Conservation (phyloP, 2,888 invertebrate species). For the Polia nebulosa region DNA sequence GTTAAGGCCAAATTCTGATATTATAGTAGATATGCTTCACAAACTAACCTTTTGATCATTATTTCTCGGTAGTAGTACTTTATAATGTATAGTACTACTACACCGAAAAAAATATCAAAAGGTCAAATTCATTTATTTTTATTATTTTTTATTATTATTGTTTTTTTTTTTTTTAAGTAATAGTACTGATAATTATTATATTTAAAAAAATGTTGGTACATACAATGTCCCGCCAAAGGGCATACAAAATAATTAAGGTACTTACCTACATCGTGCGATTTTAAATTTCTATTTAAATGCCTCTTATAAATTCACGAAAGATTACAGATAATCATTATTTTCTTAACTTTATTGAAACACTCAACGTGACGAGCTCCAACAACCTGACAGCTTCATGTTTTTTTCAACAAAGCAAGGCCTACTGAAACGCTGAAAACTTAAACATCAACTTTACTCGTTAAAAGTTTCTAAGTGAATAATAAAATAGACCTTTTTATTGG, state of each 20-base stretch:
- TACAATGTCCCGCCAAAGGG: too few relatives aligned
- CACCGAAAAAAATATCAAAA: too few relatives aligned
- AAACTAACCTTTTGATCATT: too few relatives aligned
- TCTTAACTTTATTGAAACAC: conserved; percentile 32
- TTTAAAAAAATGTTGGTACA: too few relatives aligned
- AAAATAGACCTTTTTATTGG: conserved; percentile 66
- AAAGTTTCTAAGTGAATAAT: conserved; percentile 72
- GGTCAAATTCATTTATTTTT: too few relatives aligned
- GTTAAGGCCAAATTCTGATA: too few relatives aligned
- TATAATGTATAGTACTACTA: too few relatives aligned
- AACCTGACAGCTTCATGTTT: conserved; percentile 38
- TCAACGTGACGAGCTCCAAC: conserved; percentile 33
- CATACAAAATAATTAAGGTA: neutral
- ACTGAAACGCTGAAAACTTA: conserved; percentile 65
- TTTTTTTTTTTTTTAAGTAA: too few relatives aligned
- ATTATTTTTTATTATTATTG: too few relatives aligned
- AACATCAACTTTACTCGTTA: conserved; percentile 74
- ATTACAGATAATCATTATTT: conserved; percentile 20
- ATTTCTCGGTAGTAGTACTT: too few relatives aligned
- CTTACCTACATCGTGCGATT: neutral
- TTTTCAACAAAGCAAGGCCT: conserved; percentile 63
- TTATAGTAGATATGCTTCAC: too few relatives aligned
- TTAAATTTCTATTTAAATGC: neutral
- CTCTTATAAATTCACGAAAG: neutral
- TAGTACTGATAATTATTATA: too few relatives aligned